Evolutionary conservation across 2,888 invertebrate species (phyloP).

Genomic region (Limnephilus rhombicus): DNA sequence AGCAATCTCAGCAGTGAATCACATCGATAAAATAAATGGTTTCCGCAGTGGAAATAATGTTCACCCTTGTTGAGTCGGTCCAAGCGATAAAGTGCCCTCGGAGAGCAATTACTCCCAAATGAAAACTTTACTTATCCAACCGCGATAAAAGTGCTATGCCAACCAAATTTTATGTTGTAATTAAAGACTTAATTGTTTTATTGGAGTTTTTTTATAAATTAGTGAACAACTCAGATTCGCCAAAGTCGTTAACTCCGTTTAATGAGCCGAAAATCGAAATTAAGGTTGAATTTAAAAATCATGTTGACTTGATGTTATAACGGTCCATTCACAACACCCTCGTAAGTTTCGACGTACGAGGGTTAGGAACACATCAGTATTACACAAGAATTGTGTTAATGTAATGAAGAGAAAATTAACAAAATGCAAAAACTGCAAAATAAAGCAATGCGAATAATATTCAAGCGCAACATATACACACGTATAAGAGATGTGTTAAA

Average conservation of each 20-base stretch:
- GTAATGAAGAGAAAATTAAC: not conserved
- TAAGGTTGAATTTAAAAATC: not conserved
- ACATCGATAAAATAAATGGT: constrained; percentile 58
- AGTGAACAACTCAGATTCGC: not conserved
- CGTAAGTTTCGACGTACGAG: not conserved
- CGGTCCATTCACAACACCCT: not conserved
- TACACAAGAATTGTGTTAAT: not conserved
- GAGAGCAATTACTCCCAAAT: constrained; percentile 61
- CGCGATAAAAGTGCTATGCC: constrained; percentile 41
- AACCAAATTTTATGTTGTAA: constrained; percentile 34
- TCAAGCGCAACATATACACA: too few species aligned
- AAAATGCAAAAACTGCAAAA: too few species aligned
- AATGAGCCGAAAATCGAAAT: not conserved
- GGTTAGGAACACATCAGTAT: not conserved
- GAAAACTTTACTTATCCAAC: constrained; percentile 57
- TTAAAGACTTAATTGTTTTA: constrained; percentile 36
- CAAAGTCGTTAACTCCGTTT: not conserved
- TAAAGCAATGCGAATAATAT: too few species aligned
- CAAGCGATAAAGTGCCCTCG: constrained; percentile 57
- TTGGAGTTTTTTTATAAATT: constrained; percentile 12
- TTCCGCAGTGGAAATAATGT: constrained; percentile 55
- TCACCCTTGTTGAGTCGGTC: constrained; percentile 46
- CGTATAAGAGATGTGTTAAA: too few species aligned
- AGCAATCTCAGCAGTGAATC: constrained; percentile 54
- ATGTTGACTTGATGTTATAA: not conserved